These are phyloP conservation scores for Patagioenas fasciata DNA, from an alignment of 2,113 vertebrate genomes.

Conservation along the genomic window DNA sequence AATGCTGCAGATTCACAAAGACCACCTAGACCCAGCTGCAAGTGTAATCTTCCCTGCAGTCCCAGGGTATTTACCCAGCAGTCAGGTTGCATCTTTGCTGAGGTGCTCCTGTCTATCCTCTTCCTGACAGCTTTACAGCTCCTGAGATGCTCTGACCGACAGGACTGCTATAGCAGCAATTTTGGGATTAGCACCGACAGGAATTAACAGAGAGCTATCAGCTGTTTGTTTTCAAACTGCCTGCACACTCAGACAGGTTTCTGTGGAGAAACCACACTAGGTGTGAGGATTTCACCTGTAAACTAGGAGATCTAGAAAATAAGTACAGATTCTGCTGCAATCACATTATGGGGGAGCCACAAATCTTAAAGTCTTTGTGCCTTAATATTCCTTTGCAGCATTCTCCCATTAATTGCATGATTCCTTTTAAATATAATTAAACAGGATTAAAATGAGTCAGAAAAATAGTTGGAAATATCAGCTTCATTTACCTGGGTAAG, in stretches of 20 bases:
- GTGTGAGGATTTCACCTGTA: not conserved
- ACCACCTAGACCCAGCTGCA: not conserved
- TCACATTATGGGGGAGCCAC: not conserved
- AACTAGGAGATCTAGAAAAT: not conserved
- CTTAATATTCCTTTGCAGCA: not conserved
- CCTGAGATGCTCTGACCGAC: not conserved
- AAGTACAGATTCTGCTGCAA: not conserved
- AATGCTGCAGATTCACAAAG: not conserved
- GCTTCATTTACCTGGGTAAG: not conserved
- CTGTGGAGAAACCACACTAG: not conserved
- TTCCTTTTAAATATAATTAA: not conserved
- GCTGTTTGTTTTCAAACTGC: not conserved
- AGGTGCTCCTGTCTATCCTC: not conserved
- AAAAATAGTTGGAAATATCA: not conserved
- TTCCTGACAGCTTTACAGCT: fast-evolving
- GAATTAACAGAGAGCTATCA: not conserved
- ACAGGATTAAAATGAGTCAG: not conserved
- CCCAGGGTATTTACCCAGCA: not conserved
- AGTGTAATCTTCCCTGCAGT: not conserved
- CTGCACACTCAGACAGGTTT: not conserved
- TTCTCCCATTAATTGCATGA: not conserved
- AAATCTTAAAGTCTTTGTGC: not conserved
- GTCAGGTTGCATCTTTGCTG: not conserved
- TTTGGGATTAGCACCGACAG: not conserved
- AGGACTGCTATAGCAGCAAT: not conserved